Evolutionary conservation across 2,888 invertebrate species (phyloP).

Genomic region (Anthrax anthrax): DNA sequence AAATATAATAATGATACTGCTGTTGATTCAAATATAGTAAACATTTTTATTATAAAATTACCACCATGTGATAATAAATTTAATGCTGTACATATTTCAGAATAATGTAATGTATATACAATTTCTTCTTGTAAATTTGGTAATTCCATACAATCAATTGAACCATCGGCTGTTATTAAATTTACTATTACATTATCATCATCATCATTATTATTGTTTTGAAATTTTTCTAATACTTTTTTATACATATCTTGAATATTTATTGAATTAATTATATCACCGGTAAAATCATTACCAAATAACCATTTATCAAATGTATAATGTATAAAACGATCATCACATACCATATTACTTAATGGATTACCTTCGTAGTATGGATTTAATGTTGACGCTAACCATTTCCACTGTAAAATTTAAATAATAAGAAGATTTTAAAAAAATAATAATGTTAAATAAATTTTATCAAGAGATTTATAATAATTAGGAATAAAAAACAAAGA

Average conservation of each 20-base stretch:
- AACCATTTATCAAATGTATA: constrained; percentile 67
- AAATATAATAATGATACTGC: constrained; percentile 67
- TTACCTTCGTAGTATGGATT: constrained; percentile 91
- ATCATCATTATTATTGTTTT: too few relatives aligned
- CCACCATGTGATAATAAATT: constrained; percentile 55
- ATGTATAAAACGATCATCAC: constrained; percentile 73
- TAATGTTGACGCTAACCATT: constrained; percentile 73
- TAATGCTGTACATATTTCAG: constrained; percentile 68
- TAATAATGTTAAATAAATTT: background rate
- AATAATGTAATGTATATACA: constrained; percentile 66
- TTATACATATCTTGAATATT: constrained; percentile 50
- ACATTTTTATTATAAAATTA: constrained; percentile 72
- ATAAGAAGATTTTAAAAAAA: background rate
- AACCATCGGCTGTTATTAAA: constrained; percentile 85
- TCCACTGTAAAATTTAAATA: constrained; percentile 43
- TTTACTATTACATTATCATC: constrained; percentile 42
- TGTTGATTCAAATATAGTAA: constrained; percentile 76
- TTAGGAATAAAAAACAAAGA: background rate
- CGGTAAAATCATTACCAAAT: constrained; percentile 75
- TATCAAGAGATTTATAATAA: background rate
- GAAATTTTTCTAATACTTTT: background rate
- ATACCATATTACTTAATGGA: constrained; percentile 49
- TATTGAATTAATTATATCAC: constrained; percentile 57
- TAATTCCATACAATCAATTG: constrained; percentile 70
- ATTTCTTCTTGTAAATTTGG: constrained; percentile 77